Percentiles rank a stretch among this genome's conserved stretches.
These are phyloP conservation scores for Sphaerodactylus townsendi DNA, from an alignment of 2,113 vertebrate genomes.

Conservation along the genomic window DNA sequence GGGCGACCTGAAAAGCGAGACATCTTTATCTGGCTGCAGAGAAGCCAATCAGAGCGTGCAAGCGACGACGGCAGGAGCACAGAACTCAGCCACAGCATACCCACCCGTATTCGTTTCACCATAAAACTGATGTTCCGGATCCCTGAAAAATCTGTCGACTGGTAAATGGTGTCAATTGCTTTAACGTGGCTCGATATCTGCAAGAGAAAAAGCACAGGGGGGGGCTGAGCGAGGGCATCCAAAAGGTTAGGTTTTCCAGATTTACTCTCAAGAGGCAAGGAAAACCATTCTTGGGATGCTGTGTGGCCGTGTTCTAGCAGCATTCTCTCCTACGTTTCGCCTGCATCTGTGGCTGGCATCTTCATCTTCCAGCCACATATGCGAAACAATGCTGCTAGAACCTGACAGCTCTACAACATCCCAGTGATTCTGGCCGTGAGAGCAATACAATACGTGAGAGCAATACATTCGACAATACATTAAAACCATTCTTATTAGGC, in stretches of 20 bases:
- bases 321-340: too few species aligned
- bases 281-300: too few species aligned
- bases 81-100: slow-evolving; percentile 37
- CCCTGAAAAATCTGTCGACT: slow-evolving; percentile 92
- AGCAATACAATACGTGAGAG: too few species aligned
- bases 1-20: not conserved
- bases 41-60: not conserved
- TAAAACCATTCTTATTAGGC: not conserved
- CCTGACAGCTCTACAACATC: too few species aligned
- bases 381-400: too few species aligned
- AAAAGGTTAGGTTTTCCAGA: not conserved
- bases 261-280: not conserved
- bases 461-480: too few species aligned
- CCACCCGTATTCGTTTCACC: slow-evolving; percentile 96
- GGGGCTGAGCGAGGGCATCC: too few species aligned
- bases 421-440: too few species aligned
- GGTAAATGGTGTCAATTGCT: slow-evolving; percentile 94
- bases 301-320: too few species aligned
- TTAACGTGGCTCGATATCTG: slow-evolving; percentile 98
- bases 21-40: not conserved
- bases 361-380: too few species aligned
- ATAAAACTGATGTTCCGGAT: slow-evolving; percentile 98
- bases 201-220: slow-evolving; percentile 31
- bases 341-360: too few species aligned
- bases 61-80: not conserved